Percentiles rank a stretch among this genome's conserved stretches.
These are phyloP conservation scores for Cancer borealis DNA, from an alignment of 2,888 invertebrate genomes.

Conservation along the genomic window DNA sequence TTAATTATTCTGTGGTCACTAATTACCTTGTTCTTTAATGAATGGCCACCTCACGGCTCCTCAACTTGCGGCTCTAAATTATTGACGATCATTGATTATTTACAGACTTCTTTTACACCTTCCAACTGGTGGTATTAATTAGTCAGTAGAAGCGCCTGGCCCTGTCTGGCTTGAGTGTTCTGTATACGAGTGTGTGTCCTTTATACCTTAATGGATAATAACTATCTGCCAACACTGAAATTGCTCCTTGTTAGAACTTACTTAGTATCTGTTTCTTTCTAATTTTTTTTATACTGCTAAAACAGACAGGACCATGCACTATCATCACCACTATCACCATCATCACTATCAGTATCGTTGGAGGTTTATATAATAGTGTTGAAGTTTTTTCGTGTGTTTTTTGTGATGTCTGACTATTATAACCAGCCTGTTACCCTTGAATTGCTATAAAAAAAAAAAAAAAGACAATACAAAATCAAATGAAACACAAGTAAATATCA, in stretches of 20 bases:
- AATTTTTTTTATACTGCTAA: too few relatives aligned
- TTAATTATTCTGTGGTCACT: conserved; percentile 34
- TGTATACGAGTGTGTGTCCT: neutral
- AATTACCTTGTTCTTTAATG: conserved; percentile 46
- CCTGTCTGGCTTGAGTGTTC: neutral
- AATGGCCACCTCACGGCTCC: conserved; percentile 38
- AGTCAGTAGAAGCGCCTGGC: conserved; percentile 7
- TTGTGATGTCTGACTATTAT: neutral
- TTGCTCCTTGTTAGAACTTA: neutral
- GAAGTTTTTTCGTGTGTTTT: neutral
- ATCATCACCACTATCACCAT: too few relatives aligned
- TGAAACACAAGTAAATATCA: neutral
- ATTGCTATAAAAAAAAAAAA: neutral
- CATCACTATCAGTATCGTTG: neutral
- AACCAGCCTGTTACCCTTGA: neutral
- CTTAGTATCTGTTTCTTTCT: neutral
- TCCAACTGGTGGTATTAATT: neutral
- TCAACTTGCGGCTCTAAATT: conserved; percentile 11
- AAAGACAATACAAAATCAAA: too few relatives aligned
- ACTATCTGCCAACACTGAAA: neutral
- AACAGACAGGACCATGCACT: too few relatives aligned
- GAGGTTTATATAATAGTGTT: neutral
- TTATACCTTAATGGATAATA: neutral
- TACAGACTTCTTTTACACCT: conserved; percentile 55
- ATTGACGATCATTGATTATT: neutral